Evolutionary conservation across 1,140 invertebrate species (phyloP).

Genomic region (Lanistes nyassanus): DNA sequence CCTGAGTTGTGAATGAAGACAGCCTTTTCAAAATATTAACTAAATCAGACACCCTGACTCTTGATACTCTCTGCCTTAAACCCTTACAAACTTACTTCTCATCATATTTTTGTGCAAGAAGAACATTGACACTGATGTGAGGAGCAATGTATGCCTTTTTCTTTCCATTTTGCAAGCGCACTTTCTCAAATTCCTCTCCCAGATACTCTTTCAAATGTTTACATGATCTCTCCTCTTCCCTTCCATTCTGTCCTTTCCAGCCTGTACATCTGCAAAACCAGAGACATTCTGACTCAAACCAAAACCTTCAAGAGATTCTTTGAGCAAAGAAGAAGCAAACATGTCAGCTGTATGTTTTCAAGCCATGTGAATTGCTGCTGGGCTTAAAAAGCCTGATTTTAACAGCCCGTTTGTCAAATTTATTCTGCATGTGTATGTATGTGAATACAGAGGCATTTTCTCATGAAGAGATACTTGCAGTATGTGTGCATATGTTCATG

Average conservation of each 20-base stretch:
- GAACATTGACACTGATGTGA: constrained; percentile 51
- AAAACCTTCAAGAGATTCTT: not conserved
- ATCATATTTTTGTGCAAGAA: constrained; percentile 59
- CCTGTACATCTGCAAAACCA: constrained; percentile 47
- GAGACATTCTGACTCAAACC: not conserved
- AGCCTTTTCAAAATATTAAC: no score
- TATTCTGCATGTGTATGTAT: no score
- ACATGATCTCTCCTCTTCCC: constrained; percentile 55
- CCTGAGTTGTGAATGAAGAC: no score
- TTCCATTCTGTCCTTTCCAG: constrained; percentile 44
- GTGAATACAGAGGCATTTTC: no score
- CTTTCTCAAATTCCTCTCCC: constrained; percentile 55
- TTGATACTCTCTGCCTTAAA: no score
- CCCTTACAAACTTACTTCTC: constrained; percentile 59
- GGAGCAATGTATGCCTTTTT: constrained; percentile 35
- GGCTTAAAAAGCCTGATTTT: not conserved
- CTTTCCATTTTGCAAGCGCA: constrained; percentile 37
- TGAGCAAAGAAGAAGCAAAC: not conserved
- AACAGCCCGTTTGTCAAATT: not conserved
- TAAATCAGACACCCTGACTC: no score
- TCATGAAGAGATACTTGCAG: no score
- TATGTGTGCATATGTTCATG: not conserved
- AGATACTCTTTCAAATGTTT: constrained; percentile 57
- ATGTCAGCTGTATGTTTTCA: not conserved
- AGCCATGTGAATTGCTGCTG: not conserved